phyloP scores from a whole-genome alignment of 2,888 invertebrate species.

The Cryptophagus acutangulus region DNA sequence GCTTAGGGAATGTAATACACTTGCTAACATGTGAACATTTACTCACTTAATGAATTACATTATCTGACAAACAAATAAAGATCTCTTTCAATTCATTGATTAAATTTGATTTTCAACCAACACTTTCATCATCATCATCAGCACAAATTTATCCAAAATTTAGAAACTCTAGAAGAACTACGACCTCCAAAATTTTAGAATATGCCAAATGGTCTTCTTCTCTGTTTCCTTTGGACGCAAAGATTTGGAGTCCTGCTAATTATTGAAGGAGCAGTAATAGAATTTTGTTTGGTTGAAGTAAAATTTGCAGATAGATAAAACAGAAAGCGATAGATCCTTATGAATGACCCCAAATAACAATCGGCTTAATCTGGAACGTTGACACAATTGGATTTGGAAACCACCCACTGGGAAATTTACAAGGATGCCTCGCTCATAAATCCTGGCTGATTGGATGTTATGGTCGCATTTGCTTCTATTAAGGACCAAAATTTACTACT shows the following conservation, averaged over 20 bases:
- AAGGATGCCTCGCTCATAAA: slow-evolving; percentile 46
- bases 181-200: too few relatives aligned
- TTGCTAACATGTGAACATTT: slow-evolving; percentile 44
- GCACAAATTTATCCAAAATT: background rate
- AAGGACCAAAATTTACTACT: slow-evolving; percentile 42
- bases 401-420: slow-evolving; percentile 49
- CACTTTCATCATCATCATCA: background rate
- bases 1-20: slow-evolving; percentile 46
- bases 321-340: background rate
- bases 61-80: slow-evolving; percentile 38
- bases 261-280: too few relatives aligned
- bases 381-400: slow-evolving; percentile 48
- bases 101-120: slow-evolving; percentile 3
- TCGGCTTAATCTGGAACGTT: slow-evolving; percentile 47
- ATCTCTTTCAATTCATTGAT: slow-evolving; percentile 7
- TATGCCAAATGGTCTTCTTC: too few relatives aligned
- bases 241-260: too few relatives aligned
- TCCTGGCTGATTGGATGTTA: slow-evolving; percentile 50
- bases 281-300: too few relatives aligned
- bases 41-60: slow-evolving; percentile 43
- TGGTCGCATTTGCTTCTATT: slow-evolving; percentile 49
- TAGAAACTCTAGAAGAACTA: too few relatives aligned
- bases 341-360: slow-evolving; percentile 36
- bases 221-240: too few relatives aligned
- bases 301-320: too few relatives aligned